Percentiles rank a stretch among this genome's conserved stretches.
These are phyloP conservation scores for Pollenia labialis DNA, from an alignment of 2,888 invertebrate species.

Conservation along the genomic window DNA sequence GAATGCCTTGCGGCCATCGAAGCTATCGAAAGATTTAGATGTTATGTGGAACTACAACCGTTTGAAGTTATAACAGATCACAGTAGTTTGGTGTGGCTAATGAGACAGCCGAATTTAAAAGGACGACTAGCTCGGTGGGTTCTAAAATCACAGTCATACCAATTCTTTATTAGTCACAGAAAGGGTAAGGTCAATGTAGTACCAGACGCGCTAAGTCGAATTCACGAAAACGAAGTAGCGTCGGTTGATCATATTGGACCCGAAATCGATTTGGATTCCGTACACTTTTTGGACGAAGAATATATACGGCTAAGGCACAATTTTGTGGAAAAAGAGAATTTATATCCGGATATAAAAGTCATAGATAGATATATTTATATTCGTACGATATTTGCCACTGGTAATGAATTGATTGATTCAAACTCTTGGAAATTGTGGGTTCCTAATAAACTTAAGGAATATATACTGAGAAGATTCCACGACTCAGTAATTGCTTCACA, in stretches of 20 bases:
- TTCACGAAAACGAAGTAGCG: not conserved
- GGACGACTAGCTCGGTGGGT: constrained; percentile 52
- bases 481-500: not conserved
- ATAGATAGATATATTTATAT: not conserved
- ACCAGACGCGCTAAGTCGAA: not conserved
- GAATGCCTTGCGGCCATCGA: constrained; percentile 40
- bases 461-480: not conserved
- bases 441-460: not conserved
- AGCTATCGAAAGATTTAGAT: not conserved
- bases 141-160: constrained; percentile 33
- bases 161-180: not conserved
- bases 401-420: not conserved
- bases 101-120: constrained; percentile 21
- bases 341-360: not conserved
- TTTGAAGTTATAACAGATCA: constrained; percentile 46
- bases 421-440: not conserved
- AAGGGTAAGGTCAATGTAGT: not conserved
- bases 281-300: not conserved
- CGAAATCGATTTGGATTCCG: not conserved
- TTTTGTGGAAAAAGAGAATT: not conserved
- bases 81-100: constrained; percentile 33
- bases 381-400: not conserved
- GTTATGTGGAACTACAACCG: not conserved
- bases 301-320: not conserved
- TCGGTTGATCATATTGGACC: not conserved